Percentiles rank a stretch among this genome's conserved stretches.
Conservation (phyloP, 2,888 invertebrate genomes). For the Octonoba sinensis region DNA sequence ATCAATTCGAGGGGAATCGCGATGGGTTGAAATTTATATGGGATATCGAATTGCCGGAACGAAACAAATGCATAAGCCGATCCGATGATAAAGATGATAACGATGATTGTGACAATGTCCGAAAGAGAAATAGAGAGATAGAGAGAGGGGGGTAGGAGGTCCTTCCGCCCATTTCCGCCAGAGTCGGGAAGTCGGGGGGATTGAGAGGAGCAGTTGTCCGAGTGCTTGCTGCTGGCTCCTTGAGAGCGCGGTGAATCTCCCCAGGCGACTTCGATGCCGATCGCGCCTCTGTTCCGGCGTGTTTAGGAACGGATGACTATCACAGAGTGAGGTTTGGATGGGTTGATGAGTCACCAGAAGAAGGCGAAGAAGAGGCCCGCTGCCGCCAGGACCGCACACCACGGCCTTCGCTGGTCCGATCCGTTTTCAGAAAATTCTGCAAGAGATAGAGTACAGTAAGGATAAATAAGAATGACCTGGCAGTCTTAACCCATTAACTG, state of each 20-base stretch:
- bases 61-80: no score
- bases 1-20: no score
- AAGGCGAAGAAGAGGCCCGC: conserved; percentile 38
- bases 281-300: conserved; percentile 19
- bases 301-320: conserved; percentile 58
- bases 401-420: neutral
- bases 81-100: no score
- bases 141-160: conserved; percentile 20
- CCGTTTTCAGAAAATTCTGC: conserved; percentile 1
- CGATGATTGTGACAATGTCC: no score
- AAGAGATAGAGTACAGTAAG: neutral
- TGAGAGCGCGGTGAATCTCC: neutral
- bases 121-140: neutral
- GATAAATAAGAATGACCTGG: neutral
- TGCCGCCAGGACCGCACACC: conserved; percentile 17
- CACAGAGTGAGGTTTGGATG: conserved; percentile 56
- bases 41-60: no score
- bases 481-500: neutral
- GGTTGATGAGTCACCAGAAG: conserved; percentile 42
- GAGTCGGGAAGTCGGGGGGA: neutral
- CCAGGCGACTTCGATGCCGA: conserved; percentile 1
- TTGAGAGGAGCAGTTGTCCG: neutral
- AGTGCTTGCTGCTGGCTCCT: conserved; percentile 2
- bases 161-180: conserved; percentile 9
- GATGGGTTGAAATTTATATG: no score